Conservation (phyloP, 2,113 vertebrate species). For the Bungarus multicinctus region DNA sequence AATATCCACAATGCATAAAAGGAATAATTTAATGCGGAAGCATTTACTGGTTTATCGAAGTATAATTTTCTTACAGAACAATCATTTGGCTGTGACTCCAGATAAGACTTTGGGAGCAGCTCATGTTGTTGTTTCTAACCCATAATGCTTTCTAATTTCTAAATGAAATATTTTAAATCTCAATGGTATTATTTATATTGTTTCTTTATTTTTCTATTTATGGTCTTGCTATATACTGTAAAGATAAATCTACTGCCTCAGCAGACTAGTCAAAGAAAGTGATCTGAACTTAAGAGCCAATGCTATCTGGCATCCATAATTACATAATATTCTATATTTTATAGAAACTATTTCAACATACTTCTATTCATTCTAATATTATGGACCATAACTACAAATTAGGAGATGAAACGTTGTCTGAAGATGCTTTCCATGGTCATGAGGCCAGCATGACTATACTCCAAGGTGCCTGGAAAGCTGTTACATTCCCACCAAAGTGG, state of each 20-base stretch:
- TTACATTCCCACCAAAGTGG: neutral
- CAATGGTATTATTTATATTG: neutral
- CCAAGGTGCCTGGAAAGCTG: neutral
- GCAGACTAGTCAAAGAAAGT: neutral
- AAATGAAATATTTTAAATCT: neutral
- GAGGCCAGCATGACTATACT: neutral
- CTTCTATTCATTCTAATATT: neutral
- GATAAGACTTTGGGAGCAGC: neutral
- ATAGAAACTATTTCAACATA: neutral
- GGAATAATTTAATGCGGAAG: neutral
- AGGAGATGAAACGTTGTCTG: neutral
- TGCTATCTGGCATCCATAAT: neutral
- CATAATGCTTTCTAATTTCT: neutral
- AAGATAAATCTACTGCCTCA: neutral
- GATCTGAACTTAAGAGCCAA: neutral
- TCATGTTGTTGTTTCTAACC: neutral
- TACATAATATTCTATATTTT: neutral
- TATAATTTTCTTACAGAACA: neutral
- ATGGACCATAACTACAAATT: neutral
- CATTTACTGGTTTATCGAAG: neutral
- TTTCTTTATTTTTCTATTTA: neutral
- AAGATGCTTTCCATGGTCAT: neutral
- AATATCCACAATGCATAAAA: constrained; percentile 60
- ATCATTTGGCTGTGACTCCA: neutral
- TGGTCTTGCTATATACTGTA: neutral